These are phyloP conservation scores for western clawed frog (Xenopus tropicalis) DNA, from an alignment of 2,113 vertebrate genomes.

Conservation along the genomic window UCB_Xtro_10.0 CM004444.2:180270001-180270500, in stretches of 20 bases:
- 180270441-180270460: conserved; percentile 95
- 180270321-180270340: conserved; percentile 66
- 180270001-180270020: neutral
- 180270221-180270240: neutral
- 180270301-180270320: neutral
- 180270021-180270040: no score
- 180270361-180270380: conserved; percentile 95
- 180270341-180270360: conserved; percentile 92
- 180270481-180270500: conserved; percentile 74
- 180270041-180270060: no score
- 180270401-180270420: conserved; percentile 93
- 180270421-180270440: conserved; percentile 90
- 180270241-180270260: neutral
- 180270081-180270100: no score
- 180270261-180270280: no score
- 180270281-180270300: no score
- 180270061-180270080: no score
- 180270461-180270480: conserved; percentile 98
- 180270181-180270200: no score
- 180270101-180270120: no score
- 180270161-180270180: no score
- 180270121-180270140: no score
- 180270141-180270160: no score
- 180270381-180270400: conserved; percentile 89
- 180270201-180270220: no score